A percentile compares a stretch with the other conserved stretches of the same genome.
phyloP scores from a whole-genome alignment of 2,113 vertebrate genomes.

The Cyanoliseus patagonus region DNA sequence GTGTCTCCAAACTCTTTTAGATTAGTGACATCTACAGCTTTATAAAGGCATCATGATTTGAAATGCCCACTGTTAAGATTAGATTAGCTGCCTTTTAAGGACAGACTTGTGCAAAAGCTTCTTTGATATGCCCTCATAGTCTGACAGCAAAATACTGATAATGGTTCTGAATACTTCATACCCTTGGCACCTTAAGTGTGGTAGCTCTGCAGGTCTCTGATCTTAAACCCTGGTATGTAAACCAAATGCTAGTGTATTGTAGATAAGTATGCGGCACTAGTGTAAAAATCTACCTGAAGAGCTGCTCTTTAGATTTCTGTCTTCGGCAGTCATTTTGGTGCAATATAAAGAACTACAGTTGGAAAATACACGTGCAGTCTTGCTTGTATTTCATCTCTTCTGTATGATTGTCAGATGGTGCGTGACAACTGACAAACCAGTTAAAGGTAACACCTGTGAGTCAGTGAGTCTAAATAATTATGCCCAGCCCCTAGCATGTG shows the following conservation, averaged over 20 bases:
- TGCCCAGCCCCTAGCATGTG: not conserved
- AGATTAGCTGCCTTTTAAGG: not conserved
- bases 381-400: not conserved
- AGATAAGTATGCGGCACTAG: not conserved
- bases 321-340: not conserved
- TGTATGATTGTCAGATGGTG: not conserved
- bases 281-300: not conserved
- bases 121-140: not conserved
- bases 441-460: constrained; percentile 44
- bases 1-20: not conserved
- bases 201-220: not conserved
- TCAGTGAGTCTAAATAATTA: not conserved
- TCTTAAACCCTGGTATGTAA: not conserved
- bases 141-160: not conserved
- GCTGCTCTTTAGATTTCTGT: not conserved
- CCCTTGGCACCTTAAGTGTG: not conserved
- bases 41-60: not conserved
- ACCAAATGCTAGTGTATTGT: not conserved
- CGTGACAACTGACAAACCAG: constrained; percentile 18
- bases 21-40: not conserved
- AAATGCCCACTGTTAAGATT: not conserved
- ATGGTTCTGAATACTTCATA: not conserved
- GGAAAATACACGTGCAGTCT: not conserved
- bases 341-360: not conserved
- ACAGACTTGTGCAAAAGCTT: not conserved